Conservation (phyloP, 2,797 vertebrate species). For the Sebastes diploproa region DNA sequence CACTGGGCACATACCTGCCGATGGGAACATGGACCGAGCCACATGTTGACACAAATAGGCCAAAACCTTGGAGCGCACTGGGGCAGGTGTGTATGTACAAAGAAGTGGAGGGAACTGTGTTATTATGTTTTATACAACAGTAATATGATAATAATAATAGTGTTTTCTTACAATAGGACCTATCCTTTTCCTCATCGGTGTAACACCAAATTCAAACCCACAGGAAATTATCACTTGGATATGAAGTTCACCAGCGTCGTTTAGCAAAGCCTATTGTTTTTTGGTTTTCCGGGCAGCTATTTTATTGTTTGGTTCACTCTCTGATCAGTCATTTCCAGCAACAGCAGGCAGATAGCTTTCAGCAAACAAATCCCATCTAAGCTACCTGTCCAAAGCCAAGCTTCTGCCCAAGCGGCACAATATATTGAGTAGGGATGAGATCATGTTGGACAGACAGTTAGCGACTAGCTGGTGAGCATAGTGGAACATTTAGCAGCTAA, state of each 20-base stretch:
- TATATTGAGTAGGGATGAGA: no score
- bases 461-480: no score
- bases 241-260: background rate
- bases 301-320: background rate
- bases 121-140: background rate
- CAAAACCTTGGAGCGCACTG: conserved; percentile 97
- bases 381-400: no score
- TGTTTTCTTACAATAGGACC: background rate
- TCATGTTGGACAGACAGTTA: no score
- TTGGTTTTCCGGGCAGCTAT: no score
- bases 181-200: background rate
- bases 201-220: background rate
- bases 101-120: background rate
- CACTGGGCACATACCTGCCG: conserved; percentile 92
- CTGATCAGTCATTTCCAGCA: background rate
- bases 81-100: conserved; percentile 88
- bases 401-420: no score
- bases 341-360: background rate
- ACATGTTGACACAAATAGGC: conserved; percentile 94
- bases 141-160: background rate
- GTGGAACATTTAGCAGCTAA: no score
- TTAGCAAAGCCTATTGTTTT: no score
- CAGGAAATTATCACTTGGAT: background rate
- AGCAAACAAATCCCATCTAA: background rate
- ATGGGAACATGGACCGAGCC: conserved; percentile 95